Conservation (phyloP, 2,797 vertebrate species). For the Neosilurus hyrtlii region DNA sequence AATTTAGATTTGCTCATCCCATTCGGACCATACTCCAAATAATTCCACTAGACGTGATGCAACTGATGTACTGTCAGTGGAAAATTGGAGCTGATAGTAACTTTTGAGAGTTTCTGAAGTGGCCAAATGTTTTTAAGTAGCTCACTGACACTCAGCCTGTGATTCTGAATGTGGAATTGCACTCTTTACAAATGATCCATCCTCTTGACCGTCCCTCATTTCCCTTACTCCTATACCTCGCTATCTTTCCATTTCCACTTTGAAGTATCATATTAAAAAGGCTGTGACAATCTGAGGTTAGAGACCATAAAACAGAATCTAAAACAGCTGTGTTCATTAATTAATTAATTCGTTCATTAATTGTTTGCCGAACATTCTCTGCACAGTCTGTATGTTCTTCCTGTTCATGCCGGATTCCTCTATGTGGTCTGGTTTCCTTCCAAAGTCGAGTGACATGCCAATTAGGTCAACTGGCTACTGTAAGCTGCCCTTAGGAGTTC, state of each 20-base stretch:
- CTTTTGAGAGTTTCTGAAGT: constrained; percentile 1
- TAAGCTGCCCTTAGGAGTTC: too few species aligned
- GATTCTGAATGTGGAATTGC: constrained; percentile 19
- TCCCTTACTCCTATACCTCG: neutral
- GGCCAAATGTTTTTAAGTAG: neutral
- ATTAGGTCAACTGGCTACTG: too few species aligned
- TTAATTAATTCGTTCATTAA: too few species aligned
- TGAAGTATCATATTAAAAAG: constrained; percentile 4
- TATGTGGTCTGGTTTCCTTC: too few species aligned
- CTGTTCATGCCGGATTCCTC: too few species aligned
- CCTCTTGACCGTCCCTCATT: constrained; percentile 5
- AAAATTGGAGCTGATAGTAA: neutral
- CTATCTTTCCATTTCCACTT: neutral
- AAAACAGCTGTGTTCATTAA: neutral
- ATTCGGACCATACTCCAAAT: neutral
- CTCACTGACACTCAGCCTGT: neutral
- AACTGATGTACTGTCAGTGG: neutral
- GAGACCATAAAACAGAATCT: neutral
- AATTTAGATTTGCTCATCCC: neutral
- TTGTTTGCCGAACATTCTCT: too few species aligned
- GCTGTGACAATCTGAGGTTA: neutral
- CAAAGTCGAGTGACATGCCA: too few species aligned
- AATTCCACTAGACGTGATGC: neutral
- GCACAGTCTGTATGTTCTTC: too few species aligned
- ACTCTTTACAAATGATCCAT: constrained; percentile 7